These are phyloP conservation scores for Ellobius talpinus DNA, from an alignment of 2,113 vertebrate genomes.

Conservation along the genomic window DNA sequence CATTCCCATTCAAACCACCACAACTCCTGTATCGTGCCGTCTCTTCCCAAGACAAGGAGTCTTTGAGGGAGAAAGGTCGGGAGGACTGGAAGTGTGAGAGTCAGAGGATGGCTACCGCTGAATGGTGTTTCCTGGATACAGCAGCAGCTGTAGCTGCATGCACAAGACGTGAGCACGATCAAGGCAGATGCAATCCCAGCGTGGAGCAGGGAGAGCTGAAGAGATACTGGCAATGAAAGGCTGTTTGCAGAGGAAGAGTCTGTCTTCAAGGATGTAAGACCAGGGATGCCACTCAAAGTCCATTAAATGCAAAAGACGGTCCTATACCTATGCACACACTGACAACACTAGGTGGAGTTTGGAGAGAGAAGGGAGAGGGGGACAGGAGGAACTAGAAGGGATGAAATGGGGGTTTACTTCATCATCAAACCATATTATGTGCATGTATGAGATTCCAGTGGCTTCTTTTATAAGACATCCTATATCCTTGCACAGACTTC, in stretches of 20 bases:
- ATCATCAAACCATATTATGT: neutral
- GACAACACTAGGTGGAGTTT: too few species aligned
- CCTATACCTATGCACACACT: too few species aligned
- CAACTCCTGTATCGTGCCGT: neutral
- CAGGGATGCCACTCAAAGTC: neutral
- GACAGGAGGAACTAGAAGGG: neutral
- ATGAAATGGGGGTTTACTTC: neutral
- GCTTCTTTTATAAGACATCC: neutral
- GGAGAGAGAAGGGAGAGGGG: neutral
- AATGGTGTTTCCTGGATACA: neutral
- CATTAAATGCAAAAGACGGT: neutral
- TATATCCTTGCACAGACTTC: neutral
- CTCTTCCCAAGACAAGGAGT: neutral
- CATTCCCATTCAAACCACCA: neutral
- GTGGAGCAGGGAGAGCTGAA: neutral
- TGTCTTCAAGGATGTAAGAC: neutral
- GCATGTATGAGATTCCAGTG: neutral
- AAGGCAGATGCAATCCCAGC: neutral
- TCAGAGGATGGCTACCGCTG: neutral
- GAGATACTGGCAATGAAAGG: too few species aligned
- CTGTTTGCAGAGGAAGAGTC: neutral
- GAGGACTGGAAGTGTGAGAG: neutral
- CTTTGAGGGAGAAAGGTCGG: neutral
- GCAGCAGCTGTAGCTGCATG: neutral
- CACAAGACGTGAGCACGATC: neutral